phyloP scores from a whole-genome alignment of 2,113 vertebrate species.

The Falcunculus frontatus region DNA sequence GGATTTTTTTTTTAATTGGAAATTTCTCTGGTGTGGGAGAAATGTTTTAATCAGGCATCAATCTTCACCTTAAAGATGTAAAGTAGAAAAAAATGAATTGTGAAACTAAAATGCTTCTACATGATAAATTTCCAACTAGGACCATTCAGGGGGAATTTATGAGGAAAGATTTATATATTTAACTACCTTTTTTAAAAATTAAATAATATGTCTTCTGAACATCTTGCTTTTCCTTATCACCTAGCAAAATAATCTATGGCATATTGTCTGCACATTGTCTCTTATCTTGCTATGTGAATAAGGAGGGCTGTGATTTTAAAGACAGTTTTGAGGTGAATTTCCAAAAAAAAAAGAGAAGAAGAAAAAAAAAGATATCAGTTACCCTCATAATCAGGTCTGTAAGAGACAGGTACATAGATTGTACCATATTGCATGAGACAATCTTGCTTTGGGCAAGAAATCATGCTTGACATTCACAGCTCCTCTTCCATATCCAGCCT shows the following conservation, averaged over 20 bases:
- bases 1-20: constrained; percentile 32
- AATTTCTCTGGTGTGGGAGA: constrained; percentile 10
- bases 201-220: constrained; percentile 36
- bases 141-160: background rate
- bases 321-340: background rate
- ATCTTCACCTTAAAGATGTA: background rate
- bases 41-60: constrained; percentile 41
- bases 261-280: background rate
- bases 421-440: background rate
- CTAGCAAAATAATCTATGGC: constrained; percentile 18
- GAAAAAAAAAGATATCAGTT: background rate
- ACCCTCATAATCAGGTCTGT: background rate
- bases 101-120: background rate
- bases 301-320: background rate
- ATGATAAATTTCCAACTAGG: background rate
- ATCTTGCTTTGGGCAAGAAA: background rate
- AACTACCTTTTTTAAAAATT: background rate
- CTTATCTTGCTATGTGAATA: background rate
- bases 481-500: background rate
- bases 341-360: background rate
- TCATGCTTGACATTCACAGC: background rate
- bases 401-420: background rate
- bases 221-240: constrained; percentile 24
- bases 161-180: constrained; percentile 2
- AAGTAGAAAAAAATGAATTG: background rate